Evolutionary conservation across 2,888 invertebrate species (phyloP).

Genomic region (Lucinisca nassula): DNA sequence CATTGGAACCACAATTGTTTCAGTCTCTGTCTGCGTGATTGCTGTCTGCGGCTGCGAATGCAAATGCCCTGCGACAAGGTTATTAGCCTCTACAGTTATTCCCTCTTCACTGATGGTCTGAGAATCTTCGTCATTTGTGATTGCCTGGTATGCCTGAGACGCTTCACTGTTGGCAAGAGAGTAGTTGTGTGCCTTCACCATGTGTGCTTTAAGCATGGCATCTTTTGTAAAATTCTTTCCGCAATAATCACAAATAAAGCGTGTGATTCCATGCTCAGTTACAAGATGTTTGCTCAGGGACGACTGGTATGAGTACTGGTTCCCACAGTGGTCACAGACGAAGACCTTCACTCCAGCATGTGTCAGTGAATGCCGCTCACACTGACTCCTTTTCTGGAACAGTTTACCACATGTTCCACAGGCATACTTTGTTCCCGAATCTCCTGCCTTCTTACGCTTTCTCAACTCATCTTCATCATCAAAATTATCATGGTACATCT

Average conservation of each 20-base stretch:
- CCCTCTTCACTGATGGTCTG: conserved; percentile 38
- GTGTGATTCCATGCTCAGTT: conserved; percentile 57
- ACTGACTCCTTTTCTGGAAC: conserved; percentile 65
- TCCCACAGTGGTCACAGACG: conserved; percentile 56
- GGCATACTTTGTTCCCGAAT: conserved; percentile 64
- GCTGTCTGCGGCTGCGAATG: neutral
- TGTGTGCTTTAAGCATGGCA: conserved; percentile 58
- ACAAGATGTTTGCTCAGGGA: conserved; percentile 64
- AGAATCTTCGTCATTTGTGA: conserved; percentile 49
- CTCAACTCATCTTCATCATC: conserved; percentile 35
- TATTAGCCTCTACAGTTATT: neutral
- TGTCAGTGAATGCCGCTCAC: conserved; percentile 64
- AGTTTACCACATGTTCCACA: conserved; percentile 70
- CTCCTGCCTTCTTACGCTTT: conserved; percentile 33
- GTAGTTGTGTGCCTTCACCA: conserved; percentile 35
- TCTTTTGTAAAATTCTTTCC: conserved; percentile 58
- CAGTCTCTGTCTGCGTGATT: neutral
- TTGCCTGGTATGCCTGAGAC: conserved; percentile 41
- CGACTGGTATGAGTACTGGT: conserved; percentile 53
- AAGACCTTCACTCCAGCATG: conserved; percentile 57
- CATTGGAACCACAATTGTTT: neutral
- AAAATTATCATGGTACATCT: conserved; percentile 54
- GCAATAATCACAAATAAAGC: conserved; percentile 58
- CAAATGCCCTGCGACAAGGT: neutral
- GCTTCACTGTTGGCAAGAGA: neutral